Percentiles rank a stretch among this genome's conserved stretches.
Conservation (phyloP, 2,888 invertebrate genomes). For the Drosophila paramelanica region DNA sequence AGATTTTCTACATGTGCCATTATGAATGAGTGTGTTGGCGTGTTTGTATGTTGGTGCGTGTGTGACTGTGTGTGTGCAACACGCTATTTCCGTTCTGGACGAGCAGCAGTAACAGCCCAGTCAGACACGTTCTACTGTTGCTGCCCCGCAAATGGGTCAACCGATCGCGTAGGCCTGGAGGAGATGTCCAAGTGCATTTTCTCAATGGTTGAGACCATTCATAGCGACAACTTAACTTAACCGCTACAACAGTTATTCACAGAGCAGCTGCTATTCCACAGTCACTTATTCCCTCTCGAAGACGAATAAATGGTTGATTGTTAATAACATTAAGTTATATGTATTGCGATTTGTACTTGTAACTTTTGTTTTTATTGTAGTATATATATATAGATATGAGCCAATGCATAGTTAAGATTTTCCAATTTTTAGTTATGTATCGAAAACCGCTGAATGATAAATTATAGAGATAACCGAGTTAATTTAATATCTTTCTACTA, state of each 20-base stretch:
- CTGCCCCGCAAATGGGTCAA: constrained; percentile 58
- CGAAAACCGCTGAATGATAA: too few species aligned
- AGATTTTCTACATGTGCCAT: constrained; percentile 56
- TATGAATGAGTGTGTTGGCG: constrained; percentile 34
- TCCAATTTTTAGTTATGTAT: too few species aligned
- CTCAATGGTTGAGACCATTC: constrained; percentile 32
- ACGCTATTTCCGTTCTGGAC: constrained; percentile 71
- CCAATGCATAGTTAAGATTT: too few species aligned
- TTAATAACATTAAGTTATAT: too few species aligned
- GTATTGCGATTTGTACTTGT: too few species aligned
- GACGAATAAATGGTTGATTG: neutral
- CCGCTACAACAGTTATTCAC: constrained; percentile 27
- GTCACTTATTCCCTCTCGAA: neutral
- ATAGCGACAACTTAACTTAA: constrained; percentile 6
- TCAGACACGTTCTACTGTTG: constrained; percentile 22
- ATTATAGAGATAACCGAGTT: too few species aligned
- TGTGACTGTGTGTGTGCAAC: constrained; percentile 34
- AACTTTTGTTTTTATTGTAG: too few species aligned
- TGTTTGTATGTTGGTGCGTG: constrained; percentile 3
- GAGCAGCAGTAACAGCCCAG: constrained; percentile 11
- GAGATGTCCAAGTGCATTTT: constrained; percentile 33
- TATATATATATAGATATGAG: too few species aligned
- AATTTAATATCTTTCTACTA: too few species aligned
- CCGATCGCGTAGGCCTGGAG: constrained; percentile 32
- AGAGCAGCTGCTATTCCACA: constrained; percentile 1